phyloP scores from a whole-genome alignment of 2,113 vertebrate species.

The Cynoglossus semilaevis region DNA sequence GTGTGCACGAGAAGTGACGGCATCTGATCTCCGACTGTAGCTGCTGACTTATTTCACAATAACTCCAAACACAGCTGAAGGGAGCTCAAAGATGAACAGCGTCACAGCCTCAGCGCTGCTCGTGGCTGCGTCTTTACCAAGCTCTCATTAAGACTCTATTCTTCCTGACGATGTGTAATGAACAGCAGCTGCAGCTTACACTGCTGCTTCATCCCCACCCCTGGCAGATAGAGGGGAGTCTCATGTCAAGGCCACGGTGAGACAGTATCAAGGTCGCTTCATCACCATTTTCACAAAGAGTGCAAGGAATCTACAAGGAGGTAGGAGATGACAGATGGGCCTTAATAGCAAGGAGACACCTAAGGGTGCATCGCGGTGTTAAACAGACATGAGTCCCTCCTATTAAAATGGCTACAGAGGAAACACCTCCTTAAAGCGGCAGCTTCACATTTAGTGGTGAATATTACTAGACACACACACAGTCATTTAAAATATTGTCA shows the following conservation, averaged over 20 bases:
- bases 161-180: constrained; percentile 57
- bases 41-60: constrained; percentile 47
- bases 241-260: constrained; percentile 53
- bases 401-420: constrained; percentile 56
- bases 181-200: constrained; percentile 16
- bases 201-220: neutral
- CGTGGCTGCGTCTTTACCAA: constrained; percentile 22
- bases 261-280: constrained; percentile 67
- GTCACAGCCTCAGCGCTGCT: constrained; percentile 39
- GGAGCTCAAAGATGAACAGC: constrained; percentile 46
- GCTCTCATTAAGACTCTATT: constrained; percentile 58
- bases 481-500: constrained; percentile 58
- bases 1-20: constrained; percentile 14
- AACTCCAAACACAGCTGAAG: constrained; percentile 45
- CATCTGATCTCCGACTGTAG: too few species aligned
- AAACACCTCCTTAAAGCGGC: constrained; percentile 57
- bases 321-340: constrained; percentile 59
- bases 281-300: constrained; percentile 68
- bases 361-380: constrained; percentile 63
- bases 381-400: constrained; percentile 70
- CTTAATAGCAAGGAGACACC: constrained; percentile 50
- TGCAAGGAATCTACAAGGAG: constrained; percentile 53
- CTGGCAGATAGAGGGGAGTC: constrained; percentile 29
- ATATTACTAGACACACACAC: constrained; percentile 33
- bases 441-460: constrained; percentile 41